Evolutionary conservation across 2,888 invertebrate genomes (phyloP).

Genomic region (Priocnemis perturbator): DNA sequence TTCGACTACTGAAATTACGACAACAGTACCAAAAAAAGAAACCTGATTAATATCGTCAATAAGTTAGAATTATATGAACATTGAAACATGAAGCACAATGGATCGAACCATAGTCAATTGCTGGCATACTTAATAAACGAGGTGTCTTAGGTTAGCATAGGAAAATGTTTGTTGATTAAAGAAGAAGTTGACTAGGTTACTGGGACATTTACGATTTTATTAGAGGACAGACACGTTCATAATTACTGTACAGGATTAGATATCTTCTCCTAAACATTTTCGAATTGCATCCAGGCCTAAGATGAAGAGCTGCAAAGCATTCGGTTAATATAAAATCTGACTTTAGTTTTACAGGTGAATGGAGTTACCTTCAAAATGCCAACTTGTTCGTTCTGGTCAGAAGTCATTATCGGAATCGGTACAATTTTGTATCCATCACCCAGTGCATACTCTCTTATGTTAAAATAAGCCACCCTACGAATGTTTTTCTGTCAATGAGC

Average conservation of each 20-base stretch:
- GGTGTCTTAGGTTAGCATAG: no score
- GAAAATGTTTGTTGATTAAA: no score
- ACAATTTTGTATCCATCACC: slow-evolving; percentile 43
- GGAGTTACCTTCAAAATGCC: slow-evolving; percentile 62
- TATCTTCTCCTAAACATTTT: slow-evolving; percentile 34
- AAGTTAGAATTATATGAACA: no score
- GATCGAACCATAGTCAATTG: no score
- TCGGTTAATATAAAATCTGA: no score
- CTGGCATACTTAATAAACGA: no score
- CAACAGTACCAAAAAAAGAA: neutral
- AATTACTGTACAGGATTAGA: neutral
- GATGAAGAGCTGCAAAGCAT: slow-evolving; percentile 54
- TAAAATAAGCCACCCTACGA: slow-evolving; percentile 60
- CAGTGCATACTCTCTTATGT: slow-evolving; percentile 61
- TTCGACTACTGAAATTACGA: neutral
- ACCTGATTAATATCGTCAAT: neutral
- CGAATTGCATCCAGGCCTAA: slow-evolving; percentile 53
- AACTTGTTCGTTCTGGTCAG: slow-evolving; percentile 46
- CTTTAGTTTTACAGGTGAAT: no score
- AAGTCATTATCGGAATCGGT: slow-evolving; percentile 53
- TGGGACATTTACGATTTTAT: neutral
- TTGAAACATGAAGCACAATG: no score
- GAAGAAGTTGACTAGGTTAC: no score
- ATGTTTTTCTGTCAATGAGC: slow-evolving; percentile 5
- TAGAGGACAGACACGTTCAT: neutral